Conservation (phyloP, 2,113 vertebrate species). For the Melanerpes formicivorus region DNA sequence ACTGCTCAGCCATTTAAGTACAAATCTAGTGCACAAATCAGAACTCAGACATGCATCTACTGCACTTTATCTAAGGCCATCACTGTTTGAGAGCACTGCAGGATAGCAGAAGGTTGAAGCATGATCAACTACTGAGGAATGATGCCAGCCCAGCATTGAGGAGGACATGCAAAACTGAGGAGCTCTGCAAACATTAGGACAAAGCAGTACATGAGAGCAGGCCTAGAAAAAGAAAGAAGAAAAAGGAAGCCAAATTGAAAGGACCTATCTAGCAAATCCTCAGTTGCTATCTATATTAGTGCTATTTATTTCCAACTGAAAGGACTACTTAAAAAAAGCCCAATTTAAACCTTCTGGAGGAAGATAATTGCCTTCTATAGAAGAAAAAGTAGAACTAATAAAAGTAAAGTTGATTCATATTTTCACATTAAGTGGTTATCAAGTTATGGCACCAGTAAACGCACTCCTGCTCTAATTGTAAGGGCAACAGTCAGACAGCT, state of each 20-base stretch:
- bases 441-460: constrained; percentile 8
- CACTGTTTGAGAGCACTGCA: neutral
- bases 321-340: neutral
- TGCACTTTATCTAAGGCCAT: neutral
- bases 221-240: neutral
- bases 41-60: neutral
- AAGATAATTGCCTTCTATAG: neutral
- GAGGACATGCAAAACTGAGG: neutral
- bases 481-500: neutral
- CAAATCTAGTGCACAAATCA: neutral
- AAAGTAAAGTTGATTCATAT: neutral
- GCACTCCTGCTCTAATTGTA: neutral
- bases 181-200: neutral
- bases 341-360: neutral
- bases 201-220: neutral
- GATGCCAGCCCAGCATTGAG: accelerated
- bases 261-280: neutral
- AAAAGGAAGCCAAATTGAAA: neutral
- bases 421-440: neutral
- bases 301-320: neutral
- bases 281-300: constrained; percentile 1
- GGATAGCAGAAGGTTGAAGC: neutral
- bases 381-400: neutral
- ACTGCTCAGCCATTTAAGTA: neutral
- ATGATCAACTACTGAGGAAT: accelerated